Evolutionary conservation across 1,140 invertebrate species (phyloP).

Genomic region (Psix sp.): DNA sequence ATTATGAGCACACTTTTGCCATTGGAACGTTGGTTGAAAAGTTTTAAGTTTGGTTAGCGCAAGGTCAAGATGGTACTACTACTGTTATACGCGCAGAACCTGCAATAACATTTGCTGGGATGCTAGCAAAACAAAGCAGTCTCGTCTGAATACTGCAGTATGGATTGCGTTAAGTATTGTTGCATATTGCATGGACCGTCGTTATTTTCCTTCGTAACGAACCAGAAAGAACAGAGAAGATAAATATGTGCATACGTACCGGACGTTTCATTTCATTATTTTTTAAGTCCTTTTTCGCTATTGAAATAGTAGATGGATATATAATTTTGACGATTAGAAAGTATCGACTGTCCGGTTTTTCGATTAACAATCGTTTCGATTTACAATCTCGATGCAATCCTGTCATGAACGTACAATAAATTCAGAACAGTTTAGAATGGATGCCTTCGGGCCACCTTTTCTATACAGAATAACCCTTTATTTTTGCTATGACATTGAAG

Average conservation of each 20-base stretch:
- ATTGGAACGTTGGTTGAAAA: constrained; percentile 5
- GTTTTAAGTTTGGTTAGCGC: constrained; percentile 9
- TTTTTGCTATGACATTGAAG: constrained; percentile 29
- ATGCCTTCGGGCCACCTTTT: constrained; percentile 17
- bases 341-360: constrained; percentile 20
- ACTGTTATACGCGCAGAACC: constrained; percentile 37
- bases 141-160: constrained; percentile 58
- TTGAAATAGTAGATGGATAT: constrained; percentile 32
- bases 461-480: constrained; percentile 12
- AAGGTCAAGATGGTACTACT: constrained; percentile 41
- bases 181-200: constrained; percentile 65
- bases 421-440: constrained; percentile 7
- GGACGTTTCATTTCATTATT: constrained; percentile 57
- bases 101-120: constrained; percentile 42
- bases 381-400: constrained; percentile 12
- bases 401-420: constrained; percentile 14
- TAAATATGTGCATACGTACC: constrained; percentile 58
- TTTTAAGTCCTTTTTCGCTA: constrained; percentile 23
- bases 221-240: constrained; percentile 61
- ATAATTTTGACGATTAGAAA: constrained; percentile 54
- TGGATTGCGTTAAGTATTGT: constrained; percentile 61
- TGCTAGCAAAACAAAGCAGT: constrained; percentile 55
- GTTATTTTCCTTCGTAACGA: constrained; percentile 63
- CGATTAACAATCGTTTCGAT: constrained; percentile 24
- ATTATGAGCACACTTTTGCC: constrained; percentile 9